Percentiles rank a stretch among this genome's conserved stretches.
These are phyloP conservation scores for Nomada lathburiana DNA, from an alignment of 2,888 invertebrate genomes.

Conservation along the genomic window DNA sequence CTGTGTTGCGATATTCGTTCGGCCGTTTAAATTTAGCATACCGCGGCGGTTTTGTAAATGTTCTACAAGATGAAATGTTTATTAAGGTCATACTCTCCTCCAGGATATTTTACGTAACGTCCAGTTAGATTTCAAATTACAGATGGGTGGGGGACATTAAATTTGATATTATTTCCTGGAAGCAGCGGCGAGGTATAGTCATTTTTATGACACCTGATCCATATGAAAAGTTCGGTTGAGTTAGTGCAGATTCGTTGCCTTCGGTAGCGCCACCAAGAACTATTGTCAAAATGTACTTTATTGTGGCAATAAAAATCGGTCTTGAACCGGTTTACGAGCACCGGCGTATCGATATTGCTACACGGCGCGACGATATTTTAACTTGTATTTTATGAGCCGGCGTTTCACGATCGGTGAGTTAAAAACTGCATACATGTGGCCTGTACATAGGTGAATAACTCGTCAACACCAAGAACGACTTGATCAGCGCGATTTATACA, in stretches of 20 bases:
- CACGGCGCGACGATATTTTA: background rate
- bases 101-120: no score
- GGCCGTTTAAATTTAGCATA: no score
- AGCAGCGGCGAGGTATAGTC: no score
- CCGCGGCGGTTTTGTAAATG: no score
- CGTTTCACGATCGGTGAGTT: background rate
- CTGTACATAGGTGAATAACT: background rate
- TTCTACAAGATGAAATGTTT: no score
- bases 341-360: conserved; percentile 5
- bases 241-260: background rate
- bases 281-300: conserved; percentile 4
- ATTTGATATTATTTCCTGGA: no score
- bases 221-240: background rate
- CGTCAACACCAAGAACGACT: background rate
- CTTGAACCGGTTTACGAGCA: background rate
- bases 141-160: no score
- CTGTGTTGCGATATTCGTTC: no score
- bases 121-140: no score
- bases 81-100: no score
- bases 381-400: background rate
- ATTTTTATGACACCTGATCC: background rate
- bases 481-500: background rate
- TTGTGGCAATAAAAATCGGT: conserved; percentile 6
- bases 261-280: background rate
- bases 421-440: background rate